Base-by-base conservation (phyloP, 1,140 invertebrate species). In the Trichonephila clavata region DNA sequence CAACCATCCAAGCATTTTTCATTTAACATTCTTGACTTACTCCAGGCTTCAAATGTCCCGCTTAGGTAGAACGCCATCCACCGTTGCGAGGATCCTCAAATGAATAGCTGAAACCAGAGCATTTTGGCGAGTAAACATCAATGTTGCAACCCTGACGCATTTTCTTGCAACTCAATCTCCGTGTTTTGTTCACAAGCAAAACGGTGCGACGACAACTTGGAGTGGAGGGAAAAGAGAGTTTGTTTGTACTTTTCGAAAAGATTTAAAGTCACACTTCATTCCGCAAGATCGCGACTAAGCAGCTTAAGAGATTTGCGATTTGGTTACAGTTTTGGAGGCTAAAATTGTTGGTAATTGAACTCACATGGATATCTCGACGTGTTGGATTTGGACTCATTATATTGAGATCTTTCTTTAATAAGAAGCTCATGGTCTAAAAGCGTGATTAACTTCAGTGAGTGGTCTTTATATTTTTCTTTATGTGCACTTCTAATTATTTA, bases 151-250 rank as follows among this genome's bases (percentile, higher is more conserved):
- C 68, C 71, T 39, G 71, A 18, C 68, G 27, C n/a, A 18, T 24
- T 71, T 71, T 77, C 71, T 39, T 39, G 71, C 10, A 77, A 27
- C 32, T 39, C 27, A 16, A 77, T 32, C 71, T 77, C 71, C 27
- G 71, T 77, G 71, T 77, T 77, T 77, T 77, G 71, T 77, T 77
- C 71, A 77, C 71, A 77, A 77, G 71, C 71, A 77, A 77, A 77
- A 77, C 71, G 71, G 71, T 77, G 13, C 71, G 71, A 77, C 71
- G 71, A 77, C 71, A 77, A 77, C 71, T 77, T 77, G 71, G 71
- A 77, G 71, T 77, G 71, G 50, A 32, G 24, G 27, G 71, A 77
- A 32, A 27, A 24, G 24, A 77, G 32, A 32, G 71, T 77, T 77
- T 77, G 71, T 77, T 77, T 77, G 71, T 27, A 39, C 32, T 27